Base-by-base conservation (phyloP, 2,797 vertebrate species). In the Rhinatrema bivittatum region DNA sequence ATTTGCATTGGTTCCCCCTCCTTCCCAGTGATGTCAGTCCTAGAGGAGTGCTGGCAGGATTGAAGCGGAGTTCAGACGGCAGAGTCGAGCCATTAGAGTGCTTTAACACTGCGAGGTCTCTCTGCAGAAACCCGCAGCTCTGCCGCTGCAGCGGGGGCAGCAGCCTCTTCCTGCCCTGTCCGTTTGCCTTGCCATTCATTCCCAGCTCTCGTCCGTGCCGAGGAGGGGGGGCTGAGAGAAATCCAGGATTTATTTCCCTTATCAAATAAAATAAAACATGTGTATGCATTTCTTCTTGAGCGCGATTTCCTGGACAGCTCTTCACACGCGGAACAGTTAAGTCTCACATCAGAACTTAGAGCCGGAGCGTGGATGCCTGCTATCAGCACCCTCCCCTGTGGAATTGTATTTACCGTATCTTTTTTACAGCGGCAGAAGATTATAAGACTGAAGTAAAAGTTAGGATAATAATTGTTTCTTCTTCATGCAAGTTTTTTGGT, bases 1-100 rank as follows among this genome's bases (percentile, higher is more conserved):
- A 39, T 63, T 44, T 14, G 33, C 39, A 23, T 12, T 2, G 19
- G 68, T 74, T 62, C 79, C 86, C 84, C 87, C 85, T 78, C 89
- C 78, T 61, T 61, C 32, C 25, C 60, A 53, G 67, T 91, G 88
- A 94, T 82, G 90, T 94, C 89, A 94, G 76, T 56, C 54, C 32
- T 58, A 56, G 64, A 51, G 72, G 81, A 75, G 74, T 69, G 50
- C 73, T 78, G 81, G 81, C 75, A 46, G 76, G 56, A 52, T 53
- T 68, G 69, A 62, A 70, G 76, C 78, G 46, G 66, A 73, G 79
- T 69, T 73, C 81, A 81, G 74, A 72, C 87, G 84, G 84, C 82
- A 83, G 85, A 80, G 84, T 81, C 68, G 76, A 84, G 76, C 78
- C 74, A 68, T 72, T n/a, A 74, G 47, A 68, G 72, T 78, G 82